These are phyloP conservation scores for Sebastes fasciatus DNA, from an alignment of 2,113 vertebrate species.

Conservation along the genomic window DNA sequence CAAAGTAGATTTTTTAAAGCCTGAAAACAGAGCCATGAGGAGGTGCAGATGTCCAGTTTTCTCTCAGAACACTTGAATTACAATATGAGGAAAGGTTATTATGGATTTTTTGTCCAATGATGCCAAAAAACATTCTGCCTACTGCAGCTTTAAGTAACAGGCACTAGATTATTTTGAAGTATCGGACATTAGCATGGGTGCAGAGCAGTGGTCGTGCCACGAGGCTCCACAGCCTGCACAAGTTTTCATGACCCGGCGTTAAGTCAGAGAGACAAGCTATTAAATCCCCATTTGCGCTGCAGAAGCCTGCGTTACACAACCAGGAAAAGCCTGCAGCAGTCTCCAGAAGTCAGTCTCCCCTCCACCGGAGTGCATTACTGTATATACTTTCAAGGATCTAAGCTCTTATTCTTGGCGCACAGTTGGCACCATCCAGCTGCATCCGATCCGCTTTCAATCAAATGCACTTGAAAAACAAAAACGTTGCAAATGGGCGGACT, in stretches of 20 bases:
- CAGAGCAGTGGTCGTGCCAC: slow-evolving; percentile 6
- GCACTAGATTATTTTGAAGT: slow-evolving; percentile 1
- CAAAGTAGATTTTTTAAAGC: no score
- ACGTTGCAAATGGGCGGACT: slow-evolving; percentile 21
- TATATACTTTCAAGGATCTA: slow-evolving; percentile 51
- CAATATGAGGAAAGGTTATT: no score
- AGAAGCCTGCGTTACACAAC: slow-evolving; percentile 67
- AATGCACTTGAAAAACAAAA: slow-evolving; percentile 45
- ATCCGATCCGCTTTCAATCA: slow-evolving; percentile 55
- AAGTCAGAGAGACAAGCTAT: slow-evolving; percentile 70
- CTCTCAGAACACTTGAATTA: no score
- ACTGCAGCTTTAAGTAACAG: not conserved
- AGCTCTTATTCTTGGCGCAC: slow-evolving; percentile 59
- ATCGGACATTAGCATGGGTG: slow-evolving; percentile 4
- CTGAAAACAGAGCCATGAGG: no score
- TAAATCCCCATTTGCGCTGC: slow-evolving; percentile 64
- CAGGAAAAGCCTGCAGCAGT: slow-evolving; percentile 66
- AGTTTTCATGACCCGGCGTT: slow-evolving; percentile 55
- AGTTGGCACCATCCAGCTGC: slow-evolving; percentile 49
- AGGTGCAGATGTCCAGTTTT: no score
- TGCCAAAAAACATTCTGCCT: no score
- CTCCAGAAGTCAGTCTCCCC: slow-evolving; percentile 55
- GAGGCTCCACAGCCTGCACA: slow-evolving; percentile 19
- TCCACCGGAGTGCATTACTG: slow-evolving; percentile 47
- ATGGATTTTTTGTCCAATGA: no score